phyloP scores from a whole-genome alignment of 1,140 invertebrate species.

The Panagrolaimus sp. region DNA sequence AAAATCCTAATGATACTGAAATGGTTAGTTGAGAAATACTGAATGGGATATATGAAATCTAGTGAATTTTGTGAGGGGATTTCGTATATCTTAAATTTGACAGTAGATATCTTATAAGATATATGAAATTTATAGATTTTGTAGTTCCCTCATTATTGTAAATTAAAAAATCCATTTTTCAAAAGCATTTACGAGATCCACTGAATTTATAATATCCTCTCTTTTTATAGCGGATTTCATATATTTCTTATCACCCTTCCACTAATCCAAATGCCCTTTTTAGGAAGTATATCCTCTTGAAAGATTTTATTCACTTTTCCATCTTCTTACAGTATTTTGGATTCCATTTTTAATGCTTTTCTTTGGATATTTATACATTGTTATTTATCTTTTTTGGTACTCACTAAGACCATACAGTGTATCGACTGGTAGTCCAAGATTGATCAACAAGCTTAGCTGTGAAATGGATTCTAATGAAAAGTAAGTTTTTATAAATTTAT shows the following conservation, averaged over 20 bases:
- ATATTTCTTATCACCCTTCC: too few species aligned
- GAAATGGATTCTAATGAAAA: conserved; percentile 6
- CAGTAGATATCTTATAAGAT: too few species aligned
- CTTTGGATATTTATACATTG: conserved; percentile 47
- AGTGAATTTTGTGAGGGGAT: too few species aligned
- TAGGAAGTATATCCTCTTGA: conserved; percentile 35
- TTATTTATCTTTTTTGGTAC: conserved; percentile 40
- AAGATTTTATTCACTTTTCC: conserved; percentile 35
- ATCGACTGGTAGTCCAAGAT: neutral
- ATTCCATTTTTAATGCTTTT: conserved; percentile 38
- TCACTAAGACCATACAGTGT: conserved; percentile 29
- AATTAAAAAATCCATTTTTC: too few species aligned
- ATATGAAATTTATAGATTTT: too few species aligned
- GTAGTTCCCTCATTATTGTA: too few species aligned
- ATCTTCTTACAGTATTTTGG: conserved; percentile 44
- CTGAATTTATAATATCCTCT: too few species aligned
- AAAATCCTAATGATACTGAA: conserved; percentile 12
- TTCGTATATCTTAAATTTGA: too few species aligned
- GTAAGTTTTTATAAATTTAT: neutral
- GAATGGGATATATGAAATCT: too few species aligned
- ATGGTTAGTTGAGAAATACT: neutral
- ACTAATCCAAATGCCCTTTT: neutral
- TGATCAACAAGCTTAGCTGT: neutral
- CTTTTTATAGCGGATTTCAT: too few species aligned
- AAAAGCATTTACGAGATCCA: too few species aligned